phyloP scores from a whole-genome alignment of 1,140 invertebrate genomes.

The Oncopeltus fasciatus region DNA sequence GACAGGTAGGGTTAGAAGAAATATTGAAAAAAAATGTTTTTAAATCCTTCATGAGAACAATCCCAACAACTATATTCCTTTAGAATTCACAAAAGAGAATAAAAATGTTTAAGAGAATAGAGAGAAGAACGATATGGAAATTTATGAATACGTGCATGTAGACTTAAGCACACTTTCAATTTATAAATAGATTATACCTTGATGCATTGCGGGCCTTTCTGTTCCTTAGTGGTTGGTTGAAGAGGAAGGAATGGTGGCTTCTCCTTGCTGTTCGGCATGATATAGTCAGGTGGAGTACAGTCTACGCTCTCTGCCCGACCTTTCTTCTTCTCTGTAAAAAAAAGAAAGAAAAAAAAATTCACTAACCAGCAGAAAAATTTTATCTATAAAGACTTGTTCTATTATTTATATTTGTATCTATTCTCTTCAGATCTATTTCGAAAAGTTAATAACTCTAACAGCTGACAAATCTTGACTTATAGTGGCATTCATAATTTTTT shows the following conservation, averaged over 20 bases:
- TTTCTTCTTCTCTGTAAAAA: constrained; percentile 67
- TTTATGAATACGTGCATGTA: too few relatives aligned
- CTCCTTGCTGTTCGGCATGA: constrained; percentile 81
- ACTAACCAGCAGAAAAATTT: background rate
- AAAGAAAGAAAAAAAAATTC: background rate
- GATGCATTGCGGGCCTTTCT: constrained; percentile 74
- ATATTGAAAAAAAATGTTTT: background rate
- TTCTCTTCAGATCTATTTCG: too few relatives aligned
- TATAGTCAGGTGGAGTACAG: constrained; percentile 92
- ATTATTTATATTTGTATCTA: too few relatives aligned
- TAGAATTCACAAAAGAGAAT: background rate
- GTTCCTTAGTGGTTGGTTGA: constrained; percentile 74
- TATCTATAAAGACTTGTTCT: too few relatives aligned
- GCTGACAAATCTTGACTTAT: too few relatives aligned
- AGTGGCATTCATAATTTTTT: too few relatives aligned
- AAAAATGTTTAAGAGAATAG: too few relatives aligned
- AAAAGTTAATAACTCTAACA: too few relatives aligned
- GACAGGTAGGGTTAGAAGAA: background rate
- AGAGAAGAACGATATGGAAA: background rate
- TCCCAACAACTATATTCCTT: background rate
- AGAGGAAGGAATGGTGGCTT: constrained; percentile 72
- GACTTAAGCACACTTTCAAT: too few relatives aligned
- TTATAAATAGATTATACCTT: constrained; percentile 54
- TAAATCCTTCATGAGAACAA: background rate
- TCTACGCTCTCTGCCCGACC: constrained; percentile 76